Conservation (phyloP, 2,113 vertebrate species). For the Sigmodon hispidus region DNA sequence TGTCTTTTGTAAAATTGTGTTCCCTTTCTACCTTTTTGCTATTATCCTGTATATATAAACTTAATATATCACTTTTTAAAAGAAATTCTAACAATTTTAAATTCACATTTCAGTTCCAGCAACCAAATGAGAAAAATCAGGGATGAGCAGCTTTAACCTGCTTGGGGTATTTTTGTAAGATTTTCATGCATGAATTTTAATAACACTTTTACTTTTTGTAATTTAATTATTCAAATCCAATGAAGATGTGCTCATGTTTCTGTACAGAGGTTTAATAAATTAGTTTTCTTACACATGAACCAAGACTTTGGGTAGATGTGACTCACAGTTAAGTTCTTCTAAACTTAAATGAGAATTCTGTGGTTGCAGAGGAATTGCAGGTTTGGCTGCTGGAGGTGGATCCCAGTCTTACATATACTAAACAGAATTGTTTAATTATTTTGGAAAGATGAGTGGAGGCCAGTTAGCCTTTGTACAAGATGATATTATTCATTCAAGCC, state of each 20-base stretch:
- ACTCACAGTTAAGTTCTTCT: slow-evolving; percentile 25
- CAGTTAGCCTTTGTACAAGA: slow-evolving; percentile 35
- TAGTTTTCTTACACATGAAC: slow-evolving; percentile 78
- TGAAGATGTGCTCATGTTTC: slow-evolving; percentile 81
- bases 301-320: slow-evolving; percentile 64
- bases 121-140: slow-evolving; percentile 82
- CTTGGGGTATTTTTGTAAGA: slow-evolving; percentile 87
- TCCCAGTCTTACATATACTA: slow-evolving; percentile 14
- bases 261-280: slow-evolving; percentile 89
- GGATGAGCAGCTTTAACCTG: slow-evolving; percentile 81
- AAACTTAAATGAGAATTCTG: slow-evolving; percentile 19
- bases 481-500: slow-evolving; percentile 20
- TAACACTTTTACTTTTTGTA: slow-evolving; percentile 85
- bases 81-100: slow-evolving; percentile 76
- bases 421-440: not conserved
- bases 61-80: slow-evolving; percentile 88
- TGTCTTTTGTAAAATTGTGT: slow-evolving; percentile 86
- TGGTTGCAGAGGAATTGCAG: not conserved
- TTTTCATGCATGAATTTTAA: slow-evolving; percentile 85
- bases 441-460: not conserved
- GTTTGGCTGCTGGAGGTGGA: not conserved
- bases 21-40: slow-evolving; percentile 86
- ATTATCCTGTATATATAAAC: slow-evolving; percentile 84
- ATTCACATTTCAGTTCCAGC: slow-evolving; percentile 64
- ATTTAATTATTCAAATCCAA: slow-evolving; percentile 80